These are phyloP conservation scores for Acrossocheilus fasciatus DNA, from an alignment of 2,797 vertebrate genomes.

Conservation along the genomic window DNA sequence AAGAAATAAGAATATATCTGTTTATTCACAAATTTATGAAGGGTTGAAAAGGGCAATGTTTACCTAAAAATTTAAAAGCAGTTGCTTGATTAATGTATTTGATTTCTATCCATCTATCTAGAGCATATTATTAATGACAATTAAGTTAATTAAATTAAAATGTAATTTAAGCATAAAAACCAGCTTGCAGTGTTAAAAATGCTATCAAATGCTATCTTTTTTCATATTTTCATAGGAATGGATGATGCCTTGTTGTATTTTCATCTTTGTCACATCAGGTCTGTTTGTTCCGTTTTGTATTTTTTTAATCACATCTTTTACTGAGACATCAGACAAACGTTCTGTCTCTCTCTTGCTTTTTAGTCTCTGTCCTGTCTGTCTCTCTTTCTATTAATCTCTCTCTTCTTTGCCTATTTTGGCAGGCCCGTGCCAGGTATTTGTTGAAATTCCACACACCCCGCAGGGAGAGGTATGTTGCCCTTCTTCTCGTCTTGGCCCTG, in stretches of 20 bases:
- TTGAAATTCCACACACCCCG: conserved; percentile 87
- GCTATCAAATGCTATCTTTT: neutral
- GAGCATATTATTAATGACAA: neutral
- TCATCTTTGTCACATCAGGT: neutral
- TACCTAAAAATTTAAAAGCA: neutral
- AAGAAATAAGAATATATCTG: neutral
- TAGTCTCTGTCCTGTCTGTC: conserved; percentile 21
- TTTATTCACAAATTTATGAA: neutral
- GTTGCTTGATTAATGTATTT: neutral
- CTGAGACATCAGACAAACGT: conserved; percentile 36
- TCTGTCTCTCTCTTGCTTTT: conserved; percentile 15
- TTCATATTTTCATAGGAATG: neutral
- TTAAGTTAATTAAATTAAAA: neutral
- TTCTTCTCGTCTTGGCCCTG: conserved; percentile 70
- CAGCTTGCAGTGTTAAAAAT: neutral
- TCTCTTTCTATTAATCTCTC: conserved; percentile 54
- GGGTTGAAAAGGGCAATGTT: neutral
- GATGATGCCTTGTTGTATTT: neutral
- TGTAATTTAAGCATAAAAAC: neutral
- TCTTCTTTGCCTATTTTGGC: conserved; percentile 77
- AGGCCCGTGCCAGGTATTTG: conserved; percentile 85
- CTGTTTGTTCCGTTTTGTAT: neutral
- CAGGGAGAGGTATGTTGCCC: conserved; percentile 82
- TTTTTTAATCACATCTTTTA: conserved; percentile 44
- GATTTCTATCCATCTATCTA: neutral